Percentiles rank a stretch among this genome's conserved stretches.
Evolutionary conservation across 1,140 invertebrate species (phyloP).

Genomic region (Anthonomus grandis): DNA sequence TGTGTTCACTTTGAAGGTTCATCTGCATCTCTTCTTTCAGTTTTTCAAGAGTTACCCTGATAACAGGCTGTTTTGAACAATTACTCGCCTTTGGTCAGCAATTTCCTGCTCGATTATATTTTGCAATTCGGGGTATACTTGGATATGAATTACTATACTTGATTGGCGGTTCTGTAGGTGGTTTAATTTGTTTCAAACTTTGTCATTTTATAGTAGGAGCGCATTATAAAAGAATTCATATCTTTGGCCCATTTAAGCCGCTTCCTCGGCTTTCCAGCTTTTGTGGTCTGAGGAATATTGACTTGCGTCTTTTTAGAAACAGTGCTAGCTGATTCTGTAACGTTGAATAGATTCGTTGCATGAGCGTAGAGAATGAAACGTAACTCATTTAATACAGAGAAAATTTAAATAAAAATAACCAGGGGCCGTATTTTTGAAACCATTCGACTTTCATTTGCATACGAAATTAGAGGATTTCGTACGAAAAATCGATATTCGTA

Average conservation of each 20-base stretch:
- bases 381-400: no score
- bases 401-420: no score
- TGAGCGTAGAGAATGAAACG: no score
- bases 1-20: not conserved
- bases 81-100: slow-evolving; percentile 1
- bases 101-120: not conserved
- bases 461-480: no score
- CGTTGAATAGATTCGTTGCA: no score
- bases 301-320: not conserved
- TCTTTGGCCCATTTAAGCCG: no score
- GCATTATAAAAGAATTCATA: not conserved
- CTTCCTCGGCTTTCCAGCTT: not conserved
- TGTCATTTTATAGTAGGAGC: not conserved
- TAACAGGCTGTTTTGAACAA: slow-evolving; percentile 1
- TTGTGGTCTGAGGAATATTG: not conserved
- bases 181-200: no score
- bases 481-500: no score
- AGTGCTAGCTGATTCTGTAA: not conserved
- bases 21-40: not conserved
- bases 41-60: not conserved
- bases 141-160: not conserved
- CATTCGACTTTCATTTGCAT: no score
- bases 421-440: no score
- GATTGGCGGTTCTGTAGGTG: not conserved
- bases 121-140: not conserved